A percentile compares a stretch with the other conserved stretches of the same genome.
Evolutionary conservation across 2,797 vertebrate species (phyloP).

Genomic region (Zalophus californianus): DNA sequence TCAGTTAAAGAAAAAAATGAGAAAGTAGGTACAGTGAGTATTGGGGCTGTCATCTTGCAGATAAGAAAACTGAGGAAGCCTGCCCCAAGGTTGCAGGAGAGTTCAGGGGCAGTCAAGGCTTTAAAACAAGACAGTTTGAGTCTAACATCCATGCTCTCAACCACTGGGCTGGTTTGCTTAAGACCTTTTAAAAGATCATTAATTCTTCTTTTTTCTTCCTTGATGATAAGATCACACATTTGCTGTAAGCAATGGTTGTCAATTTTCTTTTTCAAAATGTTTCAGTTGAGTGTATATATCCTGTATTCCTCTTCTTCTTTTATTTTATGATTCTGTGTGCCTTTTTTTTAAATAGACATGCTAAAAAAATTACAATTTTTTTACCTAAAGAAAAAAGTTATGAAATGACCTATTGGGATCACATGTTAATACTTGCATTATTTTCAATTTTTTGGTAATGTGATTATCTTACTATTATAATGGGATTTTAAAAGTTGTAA

Average conservation of each 20-base stretch:
- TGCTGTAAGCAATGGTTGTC: not conserved
- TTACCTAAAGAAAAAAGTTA: not conserved
- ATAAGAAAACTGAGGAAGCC: not conserved
- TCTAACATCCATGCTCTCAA: not conserved
- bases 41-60: not conserved
- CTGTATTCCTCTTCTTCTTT: not conserved
- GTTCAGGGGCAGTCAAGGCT: not conserved
- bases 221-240: not conserved
- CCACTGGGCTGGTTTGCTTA: not conserved
- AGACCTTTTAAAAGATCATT: not conserved
- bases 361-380: not conserved
- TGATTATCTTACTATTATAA: not conserved
- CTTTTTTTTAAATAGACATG: not conserved
- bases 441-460: conserved; percentile 25
- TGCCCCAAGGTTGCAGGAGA: not conserved
- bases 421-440: not conserved
- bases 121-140: not conserved
- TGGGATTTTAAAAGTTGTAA: not conserved
- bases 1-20: not conserved
- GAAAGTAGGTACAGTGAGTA: not conserved
- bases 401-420: not conserved
- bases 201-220: not conserved
- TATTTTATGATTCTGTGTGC: not conserved
- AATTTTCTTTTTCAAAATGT: not conserved
- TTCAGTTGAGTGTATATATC: not conserved